Evolutionary conservation across 2,797 vertebrate species (phyloP).

Genomic region (Graptemys geographica): DNA sequence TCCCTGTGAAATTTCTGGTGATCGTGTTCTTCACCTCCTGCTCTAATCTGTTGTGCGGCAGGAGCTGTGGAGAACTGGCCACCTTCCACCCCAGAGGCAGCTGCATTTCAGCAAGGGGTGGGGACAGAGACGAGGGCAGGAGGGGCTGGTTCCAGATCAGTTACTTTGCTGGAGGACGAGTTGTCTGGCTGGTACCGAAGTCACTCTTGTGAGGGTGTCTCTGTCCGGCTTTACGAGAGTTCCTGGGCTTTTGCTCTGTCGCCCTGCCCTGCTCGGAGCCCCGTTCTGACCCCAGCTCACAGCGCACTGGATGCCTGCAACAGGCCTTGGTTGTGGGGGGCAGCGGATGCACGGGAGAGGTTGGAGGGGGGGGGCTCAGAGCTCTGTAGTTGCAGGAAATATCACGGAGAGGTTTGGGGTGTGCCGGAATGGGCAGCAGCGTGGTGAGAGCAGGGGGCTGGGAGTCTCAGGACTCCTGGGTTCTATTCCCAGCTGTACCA

Average conservation of each 20-base stretch:
- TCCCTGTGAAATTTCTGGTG: no score
- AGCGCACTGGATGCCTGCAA: not conserved
- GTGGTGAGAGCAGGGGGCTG: not conserved
- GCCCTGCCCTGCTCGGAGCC: not conserved
- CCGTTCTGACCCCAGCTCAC: not conserved
- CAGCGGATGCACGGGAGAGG: not conserved
- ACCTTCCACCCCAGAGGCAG: not conserved
- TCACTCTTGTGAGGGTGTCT: not conserved
- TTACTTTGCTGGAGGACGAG: not conserved
- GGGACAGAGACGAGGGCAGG: not conserved
- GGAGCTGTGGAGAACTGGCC: no score
- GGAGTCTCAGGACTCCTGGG: not conserved
- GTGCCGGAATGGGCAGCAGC: no score
- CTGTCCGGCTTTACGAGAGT: not conserved
- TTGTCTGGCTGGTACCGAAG: not conserved
- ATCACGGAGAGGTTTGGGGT: not conserved
- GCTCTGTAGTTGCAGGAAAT: no score
- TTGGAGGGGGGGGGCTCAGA: not conserved
- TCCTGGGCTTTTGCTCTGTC: not conserved
- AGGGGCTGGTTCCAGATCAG: no score
- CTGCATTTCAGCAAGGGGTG: not conserved
- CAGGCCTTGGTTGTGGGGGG: no score
- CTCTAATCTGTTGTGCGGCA: no score
- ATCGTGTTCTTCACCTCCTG: no score
- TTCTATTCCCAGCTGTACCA: not conserved